Conservation (phyloP, 2,888 invertebrate genomes). For the Microctonus aethiopoides region DNA sequence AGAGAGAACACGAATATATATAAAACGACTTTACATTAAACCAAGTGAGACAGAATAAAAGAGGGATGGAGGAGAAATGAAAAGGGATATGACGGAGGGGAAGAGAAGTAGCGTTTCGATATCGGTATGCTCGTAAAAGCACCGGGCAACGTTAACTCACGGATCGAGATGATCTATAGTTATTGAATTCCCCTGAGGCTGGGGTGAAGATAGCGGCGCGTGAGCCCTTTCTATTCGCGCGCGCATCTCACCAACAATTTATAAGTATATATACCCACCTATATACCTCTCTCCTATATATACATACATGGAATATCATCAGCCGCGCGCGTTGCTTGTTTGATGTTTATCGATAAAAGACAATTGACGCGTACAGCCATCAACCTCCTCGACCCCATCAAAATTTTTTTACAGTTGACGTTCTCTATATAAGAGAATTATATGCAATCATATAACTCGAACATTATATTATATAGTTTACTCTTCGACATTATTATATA, state of each 20-base stretch:
- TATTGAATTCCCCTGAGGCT: slow-evolving; percentile 56
- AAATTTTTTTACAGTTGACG: slow-evolving; percentile 29
- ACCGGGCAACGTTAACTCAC: slow-evolving; percentile 50
- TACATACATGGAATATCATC: neutral
- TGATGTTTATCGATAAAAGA: slow-evolving; percentile 52
- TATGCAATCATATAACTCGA: neutral
- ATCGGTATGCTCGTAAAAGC: slow-evolving; percentile 45
- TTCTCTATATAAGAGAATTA: neutral
- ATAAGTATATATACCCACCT: neutral
- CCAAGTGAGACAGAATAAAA: too few species aligned
- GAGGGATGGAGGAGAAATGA: too few species aligned
- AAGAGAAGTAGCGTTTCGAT: slow-evolving; percentile 20
- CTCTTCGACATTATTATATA: neutral
- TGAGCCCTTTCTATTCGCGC: slow-evolving; percentile 14
- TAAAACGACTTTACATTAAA: too few species aligned
- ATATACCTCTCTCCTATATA: neutral
- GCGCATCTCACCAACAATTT: slow-evolving; percentile 1
- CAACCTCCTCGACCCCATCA: slow-evolving; percentile 51
- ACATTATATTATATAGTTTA: neutral
- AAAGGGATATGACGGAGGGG: neutral
- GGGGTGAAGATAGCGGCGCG: slow-evolving; percentile 27
- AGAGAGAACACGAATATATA: neutral
- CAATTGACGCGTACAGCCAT: slow-evolving; percentile 56
- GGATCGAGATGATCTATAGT: slow-evolving; percentile 56
- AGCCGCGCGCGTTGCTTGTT: slow-evolving; percentile 6